These are phyloP conservation scores for Muscidifurax raptorellus DNA, from an alignment of 1,140 invertebrate species.

Conservation along the genomic window DNA sequence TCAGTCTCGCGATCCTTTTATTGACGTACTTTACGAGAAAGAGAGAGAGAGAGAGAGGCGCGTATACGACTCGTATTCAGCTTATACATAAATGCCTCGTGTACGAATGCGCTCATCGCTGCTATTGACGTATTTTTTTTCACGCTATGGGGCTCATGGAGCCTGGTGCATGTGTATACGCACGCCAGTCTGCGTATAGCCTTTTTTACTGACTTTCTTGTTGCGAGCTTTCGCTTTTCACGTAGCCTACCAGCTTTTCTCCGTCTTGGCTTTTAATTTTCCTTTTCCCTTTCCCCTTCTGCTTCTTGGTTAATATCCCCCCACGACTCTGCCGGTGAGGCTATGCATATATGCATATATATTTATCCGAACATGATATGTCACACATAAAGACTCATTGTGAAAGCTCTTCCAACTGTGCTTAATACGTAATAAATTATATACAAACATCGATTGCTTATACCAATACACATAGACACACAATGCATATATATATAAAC, in stretches of 20 bases:
- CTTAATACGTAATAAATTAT: no score
- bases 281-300: background rate
- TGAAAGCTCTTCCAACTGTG: no score
- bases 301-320: background rate
- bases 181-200: no score
- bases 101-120: background rate
- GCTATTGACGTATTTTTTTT: background rate
- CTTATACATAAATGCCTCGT: constrained; percentile 37
- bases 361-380: no score
- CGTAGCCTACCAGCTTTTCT: background rate
- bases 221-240: background rate
- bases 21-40: constrained; percentile 46
- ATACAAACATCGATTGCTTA: no score
- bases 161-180: background rate
- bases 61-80: background rate
- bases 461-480: no score
- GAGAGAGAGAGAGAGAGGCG: background rate
- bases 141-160: background rate
- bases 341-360: no score
- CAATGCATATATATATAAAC: no score
- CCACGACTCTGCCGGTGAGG: background rate
- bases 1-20: constrained; percentile 48
- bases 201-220: background rate
- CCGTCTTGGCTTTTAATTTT: background rate
- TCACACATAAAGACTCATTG: no score